A percentile compares a stretch with the other conserved stretches of the same genome.
These are phyloP conservation scores for Parazoanthus darwini DNA, from an alignment of 92 coral and sea anemone genomes.

Conservation along the genomic window DNA sequence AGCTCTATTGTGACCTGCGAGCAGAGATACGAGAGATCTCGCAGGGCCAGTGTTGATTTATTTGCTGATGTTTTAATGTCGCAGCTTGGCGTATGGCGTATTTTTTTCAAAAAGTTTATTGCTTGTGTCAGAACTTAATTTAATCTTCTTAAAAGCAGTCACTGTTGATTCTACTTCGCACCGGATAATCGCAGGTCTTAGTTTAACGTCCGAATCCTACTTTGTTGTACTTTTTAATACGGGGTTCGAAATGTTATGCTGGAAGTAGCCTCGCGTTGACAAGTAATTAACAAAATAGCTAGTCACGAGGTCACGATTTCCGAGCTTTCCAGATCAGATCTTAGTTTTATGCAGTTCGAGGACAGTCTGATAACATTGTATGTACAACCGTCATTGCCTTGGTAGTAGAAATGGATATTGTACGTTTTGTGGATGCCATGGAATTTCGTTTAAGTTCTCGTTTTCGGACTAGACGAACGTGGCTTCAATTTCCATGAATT, in stretches of 20 bases:
- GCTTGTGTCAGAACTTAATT: not conserved
- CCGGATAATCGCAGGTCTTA: conserved; percentile 6
- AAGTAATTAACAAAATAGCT: conserved; percentile 27
- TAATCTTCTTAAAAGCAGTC: not conserved
- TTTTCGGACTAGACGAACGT: too few relatives aligned
- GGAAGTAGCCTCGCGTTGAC: conserved; percentile 30
- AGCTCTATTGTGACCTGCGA: too few relatives aligned
- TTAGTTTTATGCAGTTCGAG: conserved; percentile 3
- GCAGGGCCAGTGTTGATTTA: not conserved
- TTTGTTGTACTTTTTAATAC: not conserved
- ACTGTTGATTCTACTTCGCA: not conserved
- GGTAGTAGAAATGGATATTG: not conserved
- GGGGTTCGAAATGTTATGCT: not conserved
- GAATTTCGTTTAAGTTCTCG: not conserved
- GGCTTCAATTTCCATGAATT: not conserved
- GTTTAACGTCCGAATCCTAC: not conserved
- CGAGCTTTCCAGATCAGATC: not conserved
- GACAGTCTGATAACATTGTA: not conserved
- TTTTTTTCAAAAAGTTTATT: not conserved
- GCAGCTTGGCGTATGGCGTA: not conserved
- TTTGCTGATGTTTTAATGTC: not conserved
- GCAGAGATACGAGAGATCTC: too few relatives aligned
- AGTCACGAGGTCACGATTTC: conserved; percentile 20
- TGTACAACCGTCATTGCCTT: not conserved
- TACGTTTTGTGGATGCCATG: not conserved